phyloP scores from a whole-genome alignment of 2,797 vertebrate genomes.

The Notolepis coatsorum region DNA sequence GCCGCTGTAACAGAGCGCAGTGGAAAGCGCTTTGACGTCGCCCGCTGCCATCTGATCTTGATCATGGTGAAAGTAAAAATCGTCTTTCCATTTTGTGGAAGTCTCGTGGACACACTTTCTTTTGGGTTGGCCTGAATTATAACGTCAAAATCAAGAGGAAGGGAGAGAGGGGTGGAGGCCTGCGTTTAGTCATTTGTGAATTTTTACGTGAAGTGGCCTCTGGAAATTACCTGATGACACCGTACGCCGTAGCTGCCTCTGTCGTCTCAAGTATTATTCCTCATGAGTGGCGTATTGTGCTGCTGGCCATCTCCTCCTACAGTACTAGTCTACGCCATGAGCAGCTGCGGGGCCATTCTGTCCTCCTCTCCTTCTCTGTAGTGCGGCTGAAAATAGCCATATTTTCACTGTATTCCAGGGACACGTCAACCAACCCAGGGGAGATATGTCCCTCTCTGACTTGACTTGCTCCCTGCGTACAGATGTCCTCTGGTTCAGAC shows the following conservation, averaged over 20 bases:
- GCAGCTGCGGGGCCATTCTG: not conserved
- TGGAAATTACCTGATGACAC: too few relatives aligned
- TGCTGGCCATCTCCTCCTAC: constrained; percentile 1
- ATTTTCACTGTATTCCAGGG: not conserved
- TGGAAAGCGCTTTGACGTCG: not conserved
- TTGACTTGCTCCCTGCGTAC: not conserved
- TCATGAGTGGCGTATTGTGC: not conserved
- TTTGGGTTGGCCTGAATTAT: not conserved
- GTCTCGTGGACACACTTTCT: not conserved
- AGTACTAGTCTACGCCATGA: constrained; percentile 5
- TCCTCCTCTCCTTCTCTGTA: not conserved
- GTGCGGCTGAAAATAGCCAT: not conserved
- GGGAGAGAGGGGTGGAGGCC: not conserved
- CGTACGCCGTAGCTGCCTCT: not conserved
- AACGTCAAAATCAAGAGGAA: constrained; percentile 2
- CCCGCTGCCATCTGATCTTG: not conserved
- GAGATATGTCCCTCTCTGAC: not conserved
- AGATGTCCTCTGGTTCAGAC: not conserved
- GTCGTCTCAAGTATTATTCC: not conserved
- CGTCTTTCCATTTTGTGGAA: constrained; percentile 1
- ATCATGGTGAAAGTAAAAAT: not conserved
- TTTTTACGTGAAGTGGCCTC: not conserved
- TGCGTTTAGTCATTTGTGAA: not conserved
- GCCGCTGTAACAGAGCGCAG: not conserved
- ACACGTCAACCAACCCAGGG: not conserved